Conservation (phyloP, 2,797 vertebrate species). For the Anguilla obscura region DNA sequence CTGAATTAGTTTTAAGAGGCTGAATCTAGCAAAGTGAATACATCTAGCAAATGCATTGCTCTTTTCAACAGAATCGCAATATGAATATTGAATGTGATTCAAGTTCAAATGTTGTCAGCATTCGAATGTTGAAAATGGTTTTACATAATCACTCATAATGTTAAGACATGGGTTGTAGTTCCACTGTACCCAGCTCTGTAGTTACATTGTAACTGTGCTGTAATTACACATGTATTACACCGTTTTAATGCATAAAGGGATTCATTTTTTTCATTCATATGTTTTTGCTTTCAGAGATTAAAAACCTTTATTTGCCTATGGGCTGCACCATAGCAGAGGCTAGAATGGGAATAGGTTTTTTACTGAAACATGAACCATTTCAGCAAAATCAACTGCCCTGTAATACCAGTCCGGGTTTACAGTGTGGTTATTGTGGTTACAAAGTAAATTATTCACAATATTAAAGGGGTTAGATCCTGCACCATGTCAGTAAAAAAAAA, state of each 20-base stretch:
- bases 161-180: not conserved
- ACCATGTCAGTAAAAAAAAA: not conserved
- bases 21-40: not conserved
- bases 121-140: not conserved
- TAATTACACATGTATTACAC: not conserved
- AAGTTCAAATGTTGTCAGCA: not conserved
- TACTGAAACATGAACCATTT: not conserved
- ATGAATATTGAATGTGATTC: not conserved
- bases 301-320: not conserved
- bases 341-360: not conserved
- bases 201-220: not conserved
- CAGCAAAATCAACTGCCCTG: not conserved
- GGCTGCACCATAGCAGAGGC: not conserved
- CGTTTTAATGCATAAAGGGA: not conserved
- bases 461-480: not conserved
- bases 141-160: not conserved
- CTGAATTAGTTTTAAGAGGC: not conserved
- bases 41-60: not conserved
- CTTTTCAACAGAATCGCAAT: not conserved
- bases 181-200: not conserved
- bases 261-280: not conserved
- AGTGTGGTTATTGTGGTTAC: not conserved
- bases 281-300: not conserved
- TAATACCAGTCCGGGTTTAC: not conserved
- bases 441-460: constrained; percentile 33